Conservation (phyloP, 2,113 vertebrate genomes). For the Chamaetylas fuelleborni region DNA sequence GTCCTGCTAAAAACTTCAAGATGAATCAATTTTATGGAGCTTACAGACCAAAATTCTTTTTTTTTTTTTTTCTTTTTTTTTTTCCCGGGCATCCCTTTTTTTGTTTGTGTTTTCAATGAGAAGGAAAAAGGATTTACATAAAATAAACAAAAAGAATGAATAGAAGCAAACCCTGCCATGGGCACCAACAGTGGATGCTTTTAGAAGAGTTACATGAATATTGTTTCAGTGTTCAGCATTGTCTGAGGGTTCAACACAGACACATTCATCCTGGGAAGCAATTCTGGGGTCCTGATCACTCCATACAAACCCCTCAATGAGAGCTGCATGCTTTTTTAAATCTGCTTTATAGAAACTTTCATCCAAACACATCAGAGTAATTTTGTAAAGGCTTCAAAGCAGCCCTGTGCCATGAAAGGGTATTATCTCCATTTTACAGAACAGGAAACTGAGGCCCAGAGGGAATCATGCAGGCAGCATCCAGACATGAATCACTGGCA, state of each 20-base stretch:
- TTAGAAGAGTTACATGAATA: constrained; percentile 31
- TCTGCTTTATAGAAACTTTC: constrained; percentile 26
- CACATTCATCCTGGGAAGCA: constrained; percentile 25
- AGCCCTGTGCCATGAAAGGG: constrained; percentile 27
- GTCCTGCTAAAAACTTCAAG: not conserved
- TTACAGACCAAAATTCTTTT: not conserved
- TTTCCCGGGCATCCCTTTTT: not conserved
- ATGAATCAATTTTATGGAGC: constrained; percentile 30
- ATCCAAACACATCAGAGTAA: constrained; percentile 36
- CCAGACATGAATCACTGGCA: constrained; percentile 30
- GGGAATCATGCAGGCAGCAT: not conserved
- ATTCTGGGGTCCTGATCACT: not conserved
- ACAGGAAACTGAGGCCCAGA: constrained; percentile 52
- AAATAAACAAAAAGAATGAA: constrained; percentile 64
- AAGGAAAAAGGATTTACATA: constrained; percentile 54
- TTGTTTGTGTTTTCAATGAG: constrained; percentile 47
- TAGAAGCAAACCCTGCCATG: constrained; percentile 25
- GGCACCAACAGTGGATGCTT: constrained; percentile 43
- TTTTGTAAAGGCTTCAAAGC: constrained; percentile 52
- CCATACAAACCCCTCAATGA: constrained; percentile 4
- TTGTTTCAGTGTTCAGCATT: constrained; percentile 32
- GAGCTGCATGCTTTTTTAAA: constrained; percentile 12
- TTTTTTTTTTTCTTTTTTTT: not conserved
- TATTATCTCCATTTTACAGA: constrained; percentile 47
- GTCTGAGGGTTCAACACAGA: constrained; percentile 8